These are phyloP conservation scores for Belonocnema kinseyi DNA, from an alignment of 1,140 invertebrate genomes.

Conservation along the genomic window DNA sequence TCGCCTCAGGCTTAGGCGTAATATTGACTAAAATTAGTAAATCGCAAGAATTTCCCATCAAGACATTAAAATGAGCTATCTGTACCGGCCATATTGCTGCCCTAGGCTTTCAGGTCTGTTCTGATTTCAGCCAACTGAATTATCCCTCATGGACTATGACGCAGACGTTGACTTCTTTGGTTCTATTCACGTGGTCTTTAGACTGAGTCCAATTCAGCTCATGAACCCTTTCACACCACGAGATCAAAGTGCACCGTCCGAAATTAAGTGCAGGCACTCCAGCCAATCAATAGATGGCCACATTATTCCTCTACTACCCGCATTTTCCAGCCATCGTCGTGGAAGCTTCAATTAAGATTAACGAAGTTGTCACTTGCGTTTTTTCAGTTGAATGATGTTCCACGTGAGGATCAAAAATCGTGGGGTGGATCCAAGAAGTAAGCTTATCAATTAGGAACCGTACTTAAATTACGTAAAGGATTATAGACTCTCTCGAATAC, in stretches of 20 bases:
- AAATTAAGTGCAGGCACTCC: slow-evolving; percentile 24
- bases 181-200: slow-evolving; percentile 21
- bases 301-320: slow-evolving; percentile 1
- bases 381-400: background rate
- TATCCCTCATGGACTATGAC: slow-evolving; percentile 10
- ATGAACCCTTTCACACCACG: slow-evolving; percentile 14
- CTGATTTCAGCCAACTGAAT: slow-evolving; percentile 14
- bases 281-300: slow-evolving; percentile 24
- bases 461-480: too few relatives aligned
- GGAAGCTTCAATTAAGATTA: background rate
- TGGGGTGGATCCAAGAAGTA: too few relatives aligned
- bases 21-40: slow-evolving; percentile 9
- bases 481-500: too few relatives aligned
- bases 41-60: background rate
- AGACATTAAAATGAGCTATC: slow-evolving; percentile 8
- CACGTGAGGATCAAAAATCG: too few relatives aligned
- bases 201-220: slow-evolving; percentile 8
- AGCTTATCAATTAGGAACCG: too few relatives aligned
- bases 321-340: background rate
- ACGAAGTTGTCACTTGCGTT: background rate
- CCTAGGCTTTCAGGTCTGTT: background rate
- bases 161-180: background rate
- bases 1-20: background rate
- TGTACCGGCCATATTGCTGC: slow-evolving; percentile 7
- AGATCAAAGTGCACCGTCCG: slow-evolving; percentile 3